These are phyloP conservation scores for Oryzias javanicus DNA, from an alignment of 2,113 vertebrate species.

Conservation along the genomic window DNA sequence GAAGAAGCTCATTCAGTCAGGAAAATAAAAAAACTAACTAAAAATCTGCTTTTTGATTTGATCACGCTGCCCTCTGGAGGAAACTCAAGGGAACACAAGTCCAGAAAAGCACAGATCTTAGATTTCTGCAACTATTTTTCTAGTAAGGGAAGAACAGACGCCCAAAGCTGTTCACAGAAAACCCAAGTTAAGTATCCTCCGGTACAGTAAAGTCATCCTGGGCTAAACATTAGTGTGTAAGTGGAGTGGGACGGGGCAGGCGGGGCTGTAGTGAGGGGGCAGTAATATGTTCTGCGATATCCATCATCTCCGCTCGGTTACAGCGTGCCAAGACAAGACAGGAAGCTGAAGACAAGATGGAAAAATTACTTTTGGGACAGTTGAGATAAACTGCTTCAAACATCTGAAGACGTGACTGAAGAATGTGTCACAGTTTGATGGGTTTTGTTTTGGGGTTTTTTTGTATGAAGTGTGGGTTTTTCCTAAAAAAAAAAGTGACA, in stretches of 20 bases:
- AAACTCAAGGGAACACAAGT: conserved; percentile 1
- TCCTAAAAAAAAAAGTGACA: too few species aligned
- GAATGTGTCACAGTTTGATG: too few species aligned
- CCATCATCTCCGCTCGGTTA: conserved; percentile 17
- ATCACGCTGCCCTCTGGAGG: conserved; percentile 61
- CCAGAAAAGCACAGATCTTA: background rate
- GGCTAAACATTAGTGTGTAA: conserved; percentile 38
- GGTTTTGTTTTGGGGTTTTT: too few species aligned
- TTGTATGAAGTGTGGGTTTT: too few species aligned
- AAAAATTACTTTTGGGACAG: background rate
- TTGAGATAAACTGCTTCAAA: too few species aligned
- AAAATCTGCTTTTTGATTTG: conserved; percentile 17
- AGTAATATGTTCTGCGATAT: conserved; percentile 42
- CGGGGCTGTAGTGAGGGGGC: conserved; percentile 25
- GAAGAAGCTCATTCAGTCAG: too few species aligned
- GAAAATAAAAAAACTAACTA: too few species aligned
- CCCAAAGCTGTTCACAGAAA: background rate
- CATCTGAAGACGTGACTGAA: too few species aligned
- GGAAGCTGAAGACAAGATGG: background rate
- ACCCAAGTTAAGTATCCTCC: background rate
- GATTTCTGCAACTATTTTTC: background rate
- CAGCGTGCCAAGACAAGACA: background rate
- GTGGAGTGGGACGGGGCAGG: conserved; percentile 7
- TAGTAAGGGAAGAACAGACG: background rate
- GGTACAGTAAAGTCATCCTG: conserved; percentile 9